Conservation (phyloP, 2,113 vertebrate genomes). For the Vimba vimba region DNA sequence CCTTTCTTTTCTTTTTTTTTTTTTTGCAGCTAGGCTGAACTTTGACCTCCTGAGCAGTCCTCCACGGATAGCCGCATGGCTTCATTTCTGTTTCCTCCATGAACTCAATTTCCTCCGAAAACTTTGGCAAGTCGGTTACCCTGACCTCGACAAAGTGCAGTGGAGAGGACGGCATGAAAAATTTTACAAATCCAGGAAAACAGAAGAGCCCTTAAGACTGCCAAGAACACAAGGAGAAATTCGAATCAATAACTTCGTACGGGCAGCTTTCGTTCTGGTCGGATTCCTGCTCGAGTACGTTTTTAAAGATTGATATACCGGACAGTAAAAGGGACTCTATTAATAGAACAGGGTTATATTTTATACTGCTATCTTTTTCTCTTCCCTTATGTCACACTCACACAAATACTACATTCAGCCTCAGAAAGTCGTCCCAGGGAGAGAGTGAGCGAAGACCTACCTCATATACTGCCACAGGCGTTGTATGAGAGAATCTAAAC, state of each 20-base stretch:
- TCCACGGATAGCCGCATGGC: not conserved
- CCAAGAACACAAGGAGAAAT: conserved; percentile 24
- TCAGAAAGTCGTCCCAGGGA: conserved; percentile 79
- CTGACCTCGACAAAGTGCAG: conserved; percentile 4
- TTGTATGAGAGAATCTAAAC: conserved; percentile 87
- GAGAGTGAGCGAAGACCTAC: conserved; percentile 84
- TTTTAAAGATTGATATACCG: conserved; percentile 35
- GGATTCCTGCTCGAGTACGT: conserved; percentile 1
- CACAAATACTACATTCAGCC: conserved; percentile 55
- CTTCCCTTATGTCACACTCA: not conserved
- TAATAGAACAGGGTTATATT: conserved; percentile 24
- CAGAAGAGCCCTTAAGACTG: conserved; percentile 20
- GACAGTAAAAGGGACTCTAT: conserved; percentile 31
- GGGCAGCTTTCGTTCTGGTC: conserved; percentile 7
- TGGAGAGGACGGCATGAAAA: conserved; percentile 18
- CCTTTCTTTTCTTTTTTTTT: not conserved
- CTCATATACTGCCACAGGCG: conserved; percentile 82
- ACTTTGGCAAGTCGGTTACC: conserved; percentile 15
- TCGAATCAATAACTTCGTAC: conserved; percentile 7
- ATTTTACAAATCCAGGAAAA: conserved; percentile 21
- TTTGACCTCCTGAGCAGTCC: conserved; percentile 35
- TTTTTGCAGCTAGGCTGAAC: not conserved
- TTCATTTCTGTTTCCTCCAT: not conserved
- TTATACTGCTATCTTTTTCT: not conserved
- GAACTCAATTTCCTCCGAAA: conserved; percentile 14